Evolutionary conservation across 2,797 vertebrate genomes (phyloP).

Genomic region (Pangasius macronema): DNA sequence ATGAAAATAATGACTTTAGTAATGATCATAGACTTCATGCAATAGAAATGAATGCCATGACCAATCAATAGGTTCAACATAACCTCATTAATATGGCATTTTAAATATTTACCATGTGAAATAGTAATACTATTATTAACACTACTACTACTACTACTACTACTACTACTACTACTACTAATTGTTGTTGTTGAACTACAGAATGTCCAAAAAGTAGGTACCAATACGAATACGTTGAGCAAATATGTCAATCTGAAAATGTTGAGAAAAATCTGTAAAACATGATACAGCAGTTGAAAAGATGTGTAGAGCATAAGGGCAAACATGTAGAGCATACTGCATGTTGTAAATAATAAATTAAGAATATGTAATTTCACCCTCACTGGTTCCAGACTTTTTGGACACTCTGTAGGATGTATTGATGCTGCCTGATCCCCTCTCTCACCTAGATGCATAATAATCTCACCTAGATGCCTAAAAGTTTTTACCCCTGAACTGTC

Average conservation of each 20-base stretch:
- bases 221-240: background rate
- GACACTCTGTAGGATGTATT: background rate
- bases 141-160: background rate
- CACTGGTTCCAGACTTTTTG: background rate
- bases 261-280: background rate
- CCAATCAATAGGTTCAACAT: conserved; percentile 27
- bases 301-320: background rate
- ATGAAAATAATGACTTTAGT: conserved; percentile 55
- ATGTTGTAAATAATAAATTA: background rate
- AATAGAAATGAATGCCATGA: conserved; percentile 17
- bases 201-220: background rate
- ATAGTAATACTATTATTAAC: background rate
- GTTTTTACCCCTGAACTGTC: background rate
- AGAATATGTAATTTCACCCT: background rate
- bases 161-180: too few species aligned
- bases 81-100: conserved; percentile 2
- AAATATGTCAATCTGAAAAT: background rate
- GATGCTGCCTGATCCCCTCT: background rate
- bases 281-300: too few species aligned
- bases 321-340: background rate
- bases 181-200: background rate
- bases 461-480: background rate
- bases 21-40: conserved; percentile 31
- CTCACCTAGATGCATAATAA: too few species aligned
- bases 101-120: background rate